These are phyloP conservation scores for Oncorhynchus gorbuscha DNA, from an alignment of 2,113 vertebrate species.

Conservation along the genomic window DNA sequence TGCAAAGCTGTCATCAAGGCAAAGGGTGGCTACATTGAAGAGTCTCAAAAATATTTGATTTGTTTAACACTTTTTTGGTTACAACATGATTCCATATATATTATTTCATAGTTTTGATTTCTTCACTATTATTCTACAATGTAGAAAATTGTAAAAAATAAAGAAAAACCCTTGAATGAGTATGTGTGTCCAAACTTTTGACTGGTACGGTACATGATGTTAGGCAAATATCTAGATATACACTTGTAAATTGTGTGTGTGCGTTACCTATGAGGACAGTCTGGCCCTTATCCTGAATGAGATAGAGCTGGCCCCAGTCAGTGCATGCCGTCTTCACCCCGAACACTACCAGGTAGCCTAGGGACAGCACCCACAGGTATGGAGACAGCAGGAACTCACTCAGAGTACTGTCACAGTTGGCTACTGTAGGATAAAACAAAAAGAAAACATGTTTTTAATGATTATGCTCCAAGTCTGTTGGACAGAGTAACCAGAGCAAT, in stretches of 20 bases:
- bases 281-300: constrained; percentile 96
- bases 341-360: constrained; percentile 91
- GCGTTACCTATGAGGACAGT: constrained; percentile 85
- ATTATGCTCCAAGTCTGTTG: neutral
- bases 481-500: too few species aligned
- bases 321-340: constrained; percentile 95
- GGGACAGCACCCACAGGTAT: constrained; percentile 94
- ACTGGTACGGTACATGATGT: too few species aligned
- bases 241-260: neutral
- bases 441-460: neutral
- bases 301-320: constrained; percentile 97
- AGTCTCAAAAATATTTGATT: too few species aligned
- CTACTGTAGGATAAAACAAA: constrained; percentile 56
- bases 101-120: too few species aligned
- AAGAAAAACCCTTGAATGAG: too few species aligned
- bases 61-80: too few species aligned
- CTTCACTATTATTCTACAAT: too few species aligned
- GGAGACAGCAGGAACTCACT: constrained; percentile 90
- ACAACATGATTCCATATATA: too few species aligned
- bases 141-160: too few species aligned
- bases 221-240: neutral
- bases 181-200: neutral
- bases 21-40: too few species aligned
- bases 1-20: too few species aligned
- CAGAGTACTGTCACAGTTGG: constrained; percentile 79